Evolutionary conservation across 2,888 invertebrate genomes (phyloP).

Genomic region (Sphecodes monilicornis): DNA sequence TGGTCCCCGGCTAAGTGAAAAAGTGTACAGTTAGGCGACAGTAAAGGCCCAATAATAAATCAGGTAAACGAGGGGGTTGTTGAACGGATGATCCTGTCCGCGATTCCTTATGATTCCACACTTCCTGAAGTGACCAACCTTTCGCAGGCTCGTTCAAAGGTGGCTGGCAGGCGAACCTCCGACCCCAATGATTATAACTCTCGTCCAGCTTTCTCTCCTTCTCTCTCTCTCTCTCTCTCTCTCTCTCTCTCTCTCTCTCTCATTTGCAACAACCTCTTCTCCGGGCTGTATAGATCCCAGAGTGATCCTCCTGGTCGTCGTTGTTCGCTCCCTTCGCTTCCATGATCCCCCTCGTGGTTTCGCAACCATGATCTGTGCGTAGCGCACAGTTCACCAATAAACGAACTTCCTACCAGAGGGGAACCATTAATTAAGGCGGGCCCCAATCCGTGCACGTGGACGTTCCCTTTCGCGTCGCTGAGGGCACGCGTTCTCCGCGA

Average conservation of each 20-base stretch:
- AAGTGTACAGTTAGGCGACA: conserved; percentile 51
- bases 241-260: no score
- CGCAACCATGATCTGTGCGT: conserved; percentile 18
- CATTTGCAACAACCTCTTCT: conserved; percentile 24
- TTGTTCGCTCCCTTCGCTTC: conserved; percentile 22
- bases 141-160: conserved; percentile 54
- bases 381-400: conserved; percentile 54
- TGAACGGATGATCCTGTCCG: conserved; percentile 47
- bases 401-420: conserved; percentile 58
- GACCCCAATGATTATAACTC: conserved; percentile 80
- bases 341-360: background rate
- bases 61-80: conserved; percentile 67
- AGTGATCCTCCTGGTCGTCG: conserved; percentile 19
- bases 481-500: conserved; percentile 53
- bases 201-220: conserved; percentile 59
- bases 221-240: no score
- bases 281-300: conserved; percentile 13
- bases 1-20: conserved; percentile 37
- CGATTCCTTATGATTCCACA: conserved; percentile 58
- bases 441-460: conserved; percentile 43
- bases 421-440: conserved; percentile 67
- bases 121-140: conserved; percentile 66
- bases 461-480: conserved; percentile 47
- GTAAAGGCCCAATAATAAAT: conserved; percentile 65
- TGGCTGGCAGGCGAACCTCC: conserved; percentile 62